Evolutionary conservation across 2,888 invertebrate species (phyloP).

Genomic region (Caprella mutica): DNA sequence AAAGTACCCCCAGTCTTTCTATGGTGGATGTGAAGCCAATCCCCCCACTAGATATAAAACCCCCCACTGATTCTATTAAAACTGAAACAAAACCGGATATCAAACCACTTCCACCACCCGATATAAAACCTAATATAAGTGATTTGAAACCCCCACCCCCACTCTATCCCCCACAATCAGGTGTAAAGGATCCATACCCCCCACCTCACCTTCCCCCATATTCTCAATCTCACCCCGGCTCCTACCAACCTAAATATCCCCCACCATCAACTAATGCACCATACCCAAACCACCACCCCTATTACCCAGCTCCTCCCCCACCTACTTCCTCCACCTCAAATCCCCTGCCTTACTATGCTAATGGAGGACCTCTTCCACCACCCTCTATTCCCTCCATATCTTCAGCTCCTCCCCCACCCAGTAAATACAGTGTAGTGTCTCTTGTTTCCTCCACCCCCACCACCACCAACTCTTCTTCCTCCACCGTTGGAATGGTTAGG

Average conservation of each 20-base stretch:
- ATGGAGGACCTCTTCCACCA: not conserved
- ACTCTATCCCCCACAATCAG: not conserved
- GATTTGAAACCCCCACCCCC: slow-evolving; percentile 2
- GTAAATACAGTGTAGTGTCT: slow-evolving; percentile 33
- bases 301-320: not conserved
- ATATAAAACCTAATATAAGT: slow-evolving; percentile 3
- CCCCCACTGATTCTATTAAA: slow-evolving; percentile 1
- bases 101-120: not conserved
- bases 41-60: not conserved
- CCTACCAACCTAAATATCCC: too few species aligned
- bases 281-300: not conserved
- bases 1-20: not conserved
- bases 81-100: not conserved
- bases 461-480: not conserved
- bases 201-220: not conserved
- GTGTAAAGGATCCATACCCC: too few species aligned
- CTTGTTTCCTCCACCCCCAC: slow-evolving; percentile 21
- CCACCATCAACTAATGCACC: not conserved
- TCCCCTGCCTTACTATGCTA: not conserved
- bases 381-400: not conserved
- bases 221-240: not conserved
- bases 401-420: not conserved
- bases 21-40: slow-evolving; percentile 1
- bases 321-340: not conserved
- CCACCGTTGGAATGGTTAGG: slow-evolving; percentile 1